These are phyloP conservation scores for Epinotia demarniana DNA, from an alignment of 2,888 invertebrate genomes.

Conservation along the genomic window DNA sequence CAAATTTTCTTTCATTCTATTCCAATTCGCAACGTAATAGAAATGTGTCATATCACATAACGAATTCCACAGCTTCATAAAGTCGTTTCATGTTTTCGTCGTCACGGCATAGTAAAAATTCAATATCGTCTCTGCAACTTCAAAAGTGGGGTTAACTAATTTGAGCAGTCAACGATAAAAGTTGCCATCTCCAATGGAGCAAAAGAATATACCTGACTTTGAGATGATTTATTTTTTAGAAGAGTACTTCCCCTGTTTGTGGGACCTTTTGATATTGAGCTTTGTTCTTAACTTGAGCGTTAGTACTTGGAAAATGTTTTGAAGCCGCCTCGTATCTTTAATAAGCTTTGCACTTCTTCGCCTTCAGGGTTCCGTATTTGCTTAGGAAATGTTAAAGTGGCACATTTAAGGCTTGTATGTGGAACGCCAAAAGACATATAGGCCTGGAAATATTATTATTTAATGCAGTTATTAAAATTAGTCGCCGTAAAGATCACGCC, in stretches of 20 bases:
- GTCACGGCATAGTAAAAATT: slow-evolving; percentile 73
- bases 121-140: slow-evolving; percentile 80
- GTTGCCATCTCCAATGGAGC: slow-evolving; percentile 71
- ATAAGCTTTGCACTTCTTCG: slow-evolving; percentile 67
- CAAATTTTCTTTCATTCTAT: not conserved
- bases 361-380: slow-evolving; percentile 42
- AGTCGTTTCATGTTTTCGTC: slow-evolving; percentile 48
- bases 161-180: slow-evolving; percentile 76
- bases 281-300: slow-evolving; percentile 73
- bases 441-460: not conserved
- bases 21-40: slow-evolving; percentile 17
- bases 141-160: slow-evolving; percentile 70
- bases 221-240: slow-evolving; percentile 78
- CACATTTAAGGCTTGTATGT: not conserved
- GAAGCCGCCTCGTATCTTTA: slow-evolving; percentile 67
- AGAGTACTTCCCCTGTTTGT: slow-evolving; percentile 66
- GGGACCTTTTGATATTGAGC: slow-evolving; percentile 78
- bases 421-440: not conserved
- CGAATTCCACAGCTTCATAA: slow-evolving; percentile 58
- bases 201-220: slow-evolving; percentile 73
- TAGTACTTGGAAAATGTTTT: slow-evolving; percentile 74
- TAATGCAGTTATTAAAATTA: not conserved
- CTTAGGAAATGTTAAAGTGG: not conserved
- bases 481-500: too few relatives aligned
- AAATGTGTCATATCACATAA: slow-evolving; percentile 50